Percentiles rank a stretch among this genome's conserved stretches.
phyloP scores from a whole-genome alignment of 2,797 vertebrate genomes.

The Staurois parvus region DNA sequence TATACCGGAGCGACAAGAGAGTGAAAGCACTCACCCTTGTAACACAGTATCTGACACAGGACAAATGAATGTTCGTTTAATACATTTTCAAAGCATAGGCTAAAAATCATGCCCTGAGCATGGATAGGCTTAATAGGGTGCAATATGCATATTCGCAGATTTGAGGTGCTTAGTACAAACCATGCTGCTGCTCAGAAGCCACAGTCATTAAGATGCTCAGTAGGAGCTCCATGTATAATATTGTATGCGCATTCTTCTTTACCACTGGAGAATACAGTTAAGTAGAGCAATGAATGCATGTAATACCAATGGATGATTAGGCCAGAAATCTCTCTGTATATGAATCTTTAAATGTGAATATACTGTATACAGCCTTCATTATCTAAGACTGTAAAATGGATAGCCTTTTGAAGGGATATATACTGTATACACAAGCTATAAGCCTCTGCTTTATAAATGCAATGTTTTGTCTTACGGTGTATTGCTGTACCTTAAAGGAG shows the following conservation, averaged over 20 bases:
- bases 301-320: background rate
- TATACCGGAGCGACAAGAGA: slow-evolving; percentile 48
- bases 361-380: background rate
- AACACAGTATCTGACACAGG: slow-evolving; percentile 51
- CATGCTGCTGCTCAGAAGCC: slow-evolving; percentile 4
- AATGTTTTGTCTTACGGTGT: no score
- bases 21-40: slow-evolving; percentile 60
- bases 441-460: no score
- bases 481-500: no score
- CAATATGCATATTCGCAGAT: slow-evolving; percentile 32
- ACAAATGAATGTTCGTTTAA: slow-evolving; percentile 58
- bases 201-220: slow-evolving; percentile 16
- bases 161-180: slow-evolving; percentile 22
- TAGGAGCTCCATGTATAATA: slow-evolving; percentile 28
- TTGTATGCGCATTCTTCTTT: slow-evolving; percentile 12
- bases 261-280: slow-evolving; percentile 14
- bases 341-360: slow-evolving; percentile 10
- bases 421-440: no score
- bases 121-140: slow-evolving; percentile 20
- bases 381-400: no score
- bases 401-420: no score
- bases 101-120: slow-evolving; percentile 42
- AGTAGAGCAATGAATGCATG: background rate
- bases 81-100: slow-evolving; percentile 54
- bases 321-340: background rate